Evolutionary conservation across 2,888 invertebrate genomes (phyloP).

Genomic region (Drosophila rellima): DNA sequence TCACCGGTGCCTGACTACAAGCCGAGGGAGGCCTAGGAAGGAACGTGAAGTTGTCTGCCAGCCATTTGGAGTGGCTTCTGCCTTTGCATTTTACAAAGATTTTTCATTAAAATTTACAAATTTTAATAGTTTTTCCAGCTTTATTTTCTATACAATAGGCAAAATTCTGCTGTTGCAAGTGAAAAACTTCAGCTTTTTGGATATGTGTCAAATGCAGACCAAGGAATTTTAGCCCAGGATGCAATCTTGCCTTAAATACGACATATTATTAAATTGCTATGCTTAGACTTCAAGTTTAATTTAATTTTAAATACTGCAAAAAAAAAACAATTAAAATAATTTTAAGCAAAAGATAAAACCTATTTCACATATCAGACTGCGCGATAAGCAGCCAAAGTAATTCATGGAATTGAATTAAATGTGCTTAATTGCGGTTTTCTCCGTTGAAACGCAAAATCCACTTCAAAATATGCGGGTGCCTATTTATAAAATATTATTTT

Average conservation of each 20-base stretch:
- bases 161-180: conserved; percentile 51
- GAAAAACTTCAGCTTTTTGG: conserved; percentile 43
- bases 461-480: conserved; percentile 30
- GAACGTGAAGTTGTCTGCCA: conserved; percentile 32
- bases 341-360: conserved; percentile 2
- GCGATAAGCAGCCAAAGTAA: conserved; percentile 18
- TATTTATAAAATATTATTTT: conserved; percentile 16
- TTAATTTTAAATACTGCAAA: conserved; percentile 2
- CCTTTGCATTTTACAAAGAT: conserved; percentile 64
- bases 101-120: conserved; percentile 77
- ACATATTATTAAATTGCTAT: conserved; percentile 37
- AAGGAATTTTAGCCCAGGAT: conserved; percentile 38
- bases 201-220: conserved; percentile 58
- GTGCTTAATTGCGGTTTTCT: conserved; percentile 2
- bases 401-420: conserved; percentile 28
- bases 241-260: conserved; percentile 38
- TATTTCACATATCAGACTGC: neutral
- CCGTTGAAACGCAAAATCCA: neutral
- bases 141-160: conserved; percentile 27
- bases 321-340: neutral
- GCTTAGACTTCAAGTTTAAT: conserved; percentile 3
- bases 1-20: conserved; percentile 59
- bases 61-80: conserved; percentile 68
- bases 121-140: conserved; percentile 59
- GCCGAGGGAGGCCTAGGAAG: neutral